Evolutionary conservation across 2,113 vertebrate genomes (phyloP).

Genomic region (Clinocottus analis): DNA sequence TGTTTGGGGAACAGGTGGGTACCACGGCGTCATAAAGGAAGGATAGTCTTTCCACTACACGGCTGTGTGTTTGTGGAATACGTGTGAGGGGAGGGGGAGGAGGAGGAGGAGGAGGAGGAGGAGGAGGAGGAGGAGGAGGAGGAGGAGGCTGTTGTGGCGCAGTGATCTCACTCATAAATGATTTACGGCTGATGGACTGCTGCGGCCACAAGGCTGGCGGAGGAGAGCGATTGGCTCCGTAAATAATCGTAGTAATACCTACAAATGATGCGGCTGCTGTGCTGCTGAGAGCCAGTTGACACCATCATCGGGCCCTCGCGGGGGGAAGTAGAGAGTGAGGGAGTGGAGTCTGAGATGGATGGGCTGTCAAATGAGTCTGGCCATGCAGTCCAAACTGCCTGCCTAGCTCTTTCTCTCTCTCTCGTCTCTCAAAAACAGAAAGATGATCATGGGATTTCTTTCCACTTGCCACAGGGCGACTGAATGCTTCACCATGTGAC

Average conservation of each 20-base stretch:
- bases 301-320: conserved; percentile 1
- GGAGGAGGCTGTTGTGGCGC: conserved; percentile 62
- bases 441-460: conserved; percentile 75
- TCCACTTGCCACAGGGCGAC: conserved; percentile 53
- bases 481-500: conserved; percentile 68
- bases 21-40: conserved; percentile 11
- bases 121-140: conserved; percentile 27
- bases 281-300: conserved; percentile 45
- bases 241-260: conserved; percentile 64
- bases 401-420: conserved; percentile 34
- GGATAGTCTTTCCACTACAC: conserved; percentile 41
- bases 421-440: conserved; percentile 46
- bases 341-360: conserved; percentile 49
- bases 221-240: conserved; percentile 34
- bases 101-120: conserved; percentile 22
- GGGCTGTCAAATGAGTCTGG: conserved; percentile 56
- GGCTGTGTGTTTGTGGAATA: conserved; percentile 26
- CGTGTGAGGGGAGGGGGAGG: neutral
- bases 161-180: conserved; percentile 78
- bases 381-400: conserved; percentile 49
- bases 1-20: neutral
- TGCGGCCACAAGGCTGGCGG: conserved; percentile 39
- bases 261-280: conserved; percentile 37
- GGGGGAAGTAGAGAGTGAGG: neutral
- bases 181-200: conserved; percentile 70